phyloP scores from a whole-genome alignment of 2,797 vertebrate species.

The Mastacembelus armatus region DNA sequence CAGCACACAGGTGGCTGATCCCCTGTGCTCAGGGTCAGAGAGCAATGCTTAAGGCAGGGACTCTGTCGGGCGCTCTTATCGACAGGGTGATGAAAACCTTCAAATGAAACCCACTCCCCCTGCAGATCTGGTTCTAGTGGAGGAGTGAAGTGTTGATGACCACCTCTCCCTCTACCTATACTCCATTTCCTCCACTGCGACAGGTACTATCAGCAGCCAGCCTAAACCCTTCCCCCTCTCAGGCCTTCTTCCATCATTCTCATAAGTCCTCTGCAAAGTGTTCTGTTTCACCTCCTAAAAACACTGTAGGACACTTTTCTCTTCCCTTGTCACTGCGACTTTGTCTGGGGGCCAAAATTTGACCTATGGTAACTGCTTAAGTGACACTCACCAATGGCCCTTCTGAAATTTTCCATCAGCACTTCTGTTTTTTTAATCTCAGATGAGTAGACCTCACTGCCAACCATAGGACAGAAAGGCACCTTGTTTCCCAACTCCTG shows the following conservation, averaged over 20 bases:
- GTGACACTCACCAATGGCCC: slow-evolving; percentile 92
- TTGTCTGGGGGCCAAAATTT: background rate
- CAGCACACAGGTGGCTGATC: slow-evolving; percentile 68
- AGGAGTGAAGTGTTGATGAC: slow-evolving; percentile 78
- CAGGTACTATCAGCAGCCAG: slow-evolving; percentile 88
- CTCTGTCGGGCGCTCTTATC: slow-evolving; percentile 76
- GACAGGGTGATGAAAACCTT: slow-evolving; percentile 81
- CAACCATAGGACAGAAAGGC: slow-evolving; percentile 99
- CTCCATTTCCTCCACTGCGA: slow-evolving; percentile 88
- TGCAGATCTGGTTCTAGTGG: slow-evolving; percentile 61
- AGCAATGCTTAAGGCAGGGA: slow-evolving; percentile 41
- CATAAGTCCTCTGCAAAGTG: slow-evolving; percentile 37
- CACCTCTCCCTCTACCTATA: slow-evolving; percentile 81
- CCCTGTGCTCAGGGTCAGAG: slow-evolving; percentile 41
- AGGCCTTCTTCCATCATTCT: slow-evolving; percentile 47
- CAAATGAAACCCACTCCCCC: slow-evolving; percentile 66
- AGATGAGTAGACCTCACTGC: slow-evolving; percentile 97
- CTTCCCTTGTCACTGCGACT: background rate
- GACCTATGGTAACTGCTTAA: background rate
- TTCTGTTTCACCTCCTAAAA: slow-evolving; percentile 39
- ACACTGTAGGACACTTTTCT: slow-evolving; percentile 11
- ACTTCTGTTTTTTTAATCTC: slow-evolving; percentile 99
- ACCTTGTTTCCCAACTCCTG: slow-evolving; percentile 98
- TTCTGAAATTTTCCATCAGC: slow-evolving; percentile 98
- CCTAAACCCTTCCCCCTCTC: slow-evolving; percentile 20